A percentile compares a stretch with the other conserved stretches of the same genome.
Evolutionary conservation across 2,113 vertebrate species (phyloP).

Genomic region (Urocynchramus pylzowi): DNA sequence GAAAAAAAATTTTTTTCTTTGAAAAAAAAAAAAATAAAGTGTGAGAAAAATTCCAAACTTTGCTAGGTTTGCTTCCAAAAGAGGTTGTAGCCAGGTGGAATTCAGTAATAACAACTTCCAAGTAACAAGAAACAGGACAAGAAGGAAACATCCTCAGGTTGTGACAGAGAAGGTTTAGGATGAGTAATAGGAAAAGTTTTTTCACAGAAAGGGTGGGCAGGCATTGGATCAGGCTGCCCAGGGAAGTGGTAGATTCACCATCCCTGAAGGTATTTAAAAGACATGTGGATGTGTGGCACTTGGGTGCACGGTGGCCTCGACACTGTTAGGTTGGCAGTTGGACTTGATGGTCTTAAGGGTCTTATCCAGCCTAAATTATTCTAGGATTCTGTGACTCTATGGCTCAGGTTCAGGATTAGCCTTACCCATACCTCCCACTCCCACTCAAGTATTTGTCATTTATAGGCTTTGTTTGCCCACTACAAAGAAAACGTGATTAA

Average conservation of each 20-base stretch:
- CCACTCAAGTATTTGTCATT: not conserved
- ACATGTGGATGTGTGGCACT: rapidly evolving
- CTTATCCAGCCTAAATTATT: not conserved
- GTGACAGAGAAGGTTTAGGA: not conserved
- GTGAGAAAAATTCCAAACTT: not conserved
- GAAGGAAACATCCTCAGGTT: not conserved
- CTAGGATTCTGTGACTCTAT: not conserved
- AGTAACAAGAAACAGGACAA: not conserved
- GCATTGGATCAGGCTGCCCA: not conserved
- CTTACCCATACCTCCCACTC: not conserved
- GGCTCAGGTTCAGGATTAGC: not conserved
- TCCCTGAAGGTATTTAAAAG: not conserved
- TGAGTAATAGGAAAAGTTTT: not conserved
- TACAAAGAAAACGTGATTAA: not conserved
- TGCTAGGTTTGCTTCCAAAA: not conserved
- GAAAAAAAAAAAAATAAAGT: not conserved
- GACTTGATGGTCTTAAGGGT: not conserved
- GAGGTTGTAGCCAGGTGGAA: not conserved
- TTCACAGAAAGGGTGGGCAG: not conserved
- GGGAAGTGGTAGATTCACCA: not conserved
- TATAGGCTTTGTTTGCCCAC: not conserved
- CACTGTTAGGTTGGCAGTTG: not conserved
- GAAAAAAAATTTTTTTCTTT: too few relatives aligned
- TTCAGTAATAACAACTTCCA: not conserved
- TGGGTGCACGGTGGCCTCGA: too few relatives aligned